Evolutionary conservation across 2,113 vertebrate species (phyloP).

Genomic region (Lathamus discolor): DNA sequence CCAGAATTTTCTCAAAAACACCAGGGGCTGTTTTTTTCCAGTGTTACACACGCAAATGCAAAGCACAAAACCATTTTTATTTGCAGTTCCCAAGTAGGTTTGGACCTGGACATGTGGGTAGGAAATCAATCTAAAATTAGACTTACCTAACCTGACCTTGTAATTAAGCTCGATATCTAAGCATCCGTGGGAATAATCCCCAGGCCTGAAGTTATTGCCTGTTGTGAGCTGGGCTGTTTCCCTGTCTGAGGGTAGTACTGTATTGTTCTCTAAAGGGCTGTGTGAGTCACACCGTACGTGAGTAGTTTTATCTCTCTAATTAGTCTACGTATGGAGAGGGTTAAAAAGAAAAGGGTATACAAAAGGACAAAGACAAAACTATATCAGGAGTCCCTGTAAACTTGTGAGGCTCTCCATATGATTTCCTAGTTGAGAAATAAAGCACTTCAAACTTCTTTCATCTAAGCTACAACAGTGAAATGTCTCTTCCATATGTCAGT

Average conservation of each 20-base stretch:
- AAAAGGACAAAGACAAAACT: neutral
- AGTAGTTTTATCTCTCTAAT: constrained; percentile 39
- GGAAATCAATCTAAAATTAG: constrained; percentile 27
- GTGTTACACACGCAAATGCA: neutral
- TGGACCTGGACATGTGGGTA: neutral
- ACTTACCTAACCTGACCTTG: constrained; percentile 22
- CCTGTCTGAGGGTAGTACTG: neutral
- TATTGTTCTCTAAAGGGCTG: constrained; percentile 17
- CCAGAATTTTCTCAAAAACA: neutral
- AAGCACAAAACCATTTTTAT: neutral
- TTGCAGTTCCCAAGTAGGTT: neutral
- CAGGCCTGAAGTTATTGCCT: constrained; percentile 12
- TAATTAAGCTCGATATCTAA: constrained; percentile 24
- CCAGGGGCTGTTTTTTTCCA: neutral
- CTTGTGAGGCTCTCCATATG: neutral
- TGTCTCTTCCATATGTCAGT: neutral
- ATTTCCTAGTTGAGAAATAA: neutral
- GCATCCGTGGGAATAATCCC: constrained; percentile 28
- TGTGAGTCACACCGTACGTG: constrained; percentile 8
- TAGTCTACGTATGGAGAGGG: neutral
- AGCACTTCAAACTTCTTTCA: neutral
- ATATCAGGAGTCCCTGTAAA: neutral
- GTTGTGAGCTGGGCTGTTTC: constrained; percentile 15
- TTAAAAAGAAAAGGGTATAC: neutral
- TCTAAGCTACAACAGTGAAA: neutral